Base-by-base conservation (phyloP, 1,140 invertebrate genomes). In the Macrobrachium nipponense region DNA sequence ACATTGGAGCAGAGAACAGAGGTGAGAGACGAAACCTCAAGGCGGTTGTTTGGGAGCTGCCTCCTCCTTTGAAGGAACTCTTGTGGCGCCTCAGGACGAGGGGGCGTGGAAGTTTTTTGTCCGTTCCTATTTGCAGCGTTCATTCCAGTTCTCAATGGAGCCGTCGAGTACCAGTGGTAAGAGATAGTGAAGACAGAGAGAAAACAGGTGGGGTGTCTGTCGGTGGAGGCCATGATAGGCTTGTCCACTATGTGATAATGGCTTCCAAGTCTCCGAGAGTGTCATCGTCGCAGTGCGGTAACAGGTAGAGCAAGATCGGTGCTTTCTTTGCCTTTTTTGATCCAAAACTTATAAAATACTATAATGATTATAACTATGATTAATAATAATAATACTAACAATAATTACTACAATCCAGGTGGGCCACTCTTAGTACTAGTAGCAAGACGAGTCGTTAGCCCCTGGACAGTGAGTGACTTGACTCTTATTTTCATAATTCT, bases 201-300 rank as follows among this genome's bases (percentile, higher is more conserved):
- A 64, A 79, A 64, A 70, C 51, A 51, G 17, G 66, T 59, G 66
- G 59, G 51, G 23, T 18, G 20, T 64, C n/a, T 62, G 73, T 6
- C 43, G 51, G 20, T 15, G 84, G 70, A 64, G 58, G 84, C 61
- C 62, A 64, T 72, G 68, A 70, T 75, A 18, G 60, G 84, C 51
- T 77, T 62, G 84, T 86, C 84, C 77, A 86, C 84, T 75, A 60
- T 86, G 84, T 86, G 84, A 86, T 86, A 86, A 85, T 86, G 84
- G 84, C 77, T 86, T 86, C 84, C 84, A 86, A 60, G 66, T 72
- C 68, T 70, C 84, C 27, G 72, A 60, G 77, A 80, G 27, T 73
- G 78, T 60, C 68, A 27, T n/a, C 68, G 76, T 68, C 66, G 43
- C 23, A 43, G 60, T 80, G 66, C 58, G 60, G 68, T 61, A 72